Base-by-base conservation (phyloP, 2,888 invertebrate genomes). In the Dione juno region DNA sequence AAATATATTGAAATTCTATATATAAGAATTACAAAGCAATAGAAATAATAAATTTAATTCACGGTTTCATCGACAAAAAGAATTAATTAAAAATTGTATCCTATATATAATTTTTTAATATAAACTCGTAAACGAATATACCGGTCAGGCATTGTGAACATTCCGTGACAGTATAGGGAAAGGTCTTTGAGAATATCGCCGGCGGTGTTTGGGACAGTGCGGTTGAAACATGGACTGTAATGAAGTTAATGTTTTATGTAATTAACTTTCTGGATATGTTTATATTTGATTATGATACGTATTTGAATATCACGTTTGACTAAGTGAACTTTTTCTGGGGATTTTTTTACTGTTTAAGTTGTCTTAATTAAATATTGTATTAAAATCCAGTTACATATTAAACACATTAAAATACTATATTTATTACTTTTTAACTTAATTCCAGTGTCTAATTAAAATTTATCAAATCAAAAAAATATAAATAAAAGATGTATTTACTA, bases 161-260 rank as follows among this genome's bases (percentile, higher is more conserved):
- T 61, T 45, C 45, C n/a, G 28, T 43, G 28, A n/a, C 35, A 45
- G 45, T 61, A 45, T 21, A 7, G 19, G 10, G 35, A 35, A 43
- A 45, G 43, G 28, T 28, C 45, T 45, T 61, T 16, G 28, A 35
- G 61, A 16, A 35, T 10, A 61, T 16, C 61, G 61, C 61, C 45
- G n/a, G 10, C n/a, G 61, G 61, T 16, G 45, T 61, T 61, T 45
- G n/a, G 45, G 28, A 11, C 41, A 41, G 9, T 43, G 19, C 28
- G 28, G 43, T 45, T 28, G 10, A 45, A 45, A 61, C 35, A n/a
- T 45, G 28, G 28, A 61, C 45, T 9, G 45, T 45, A 45, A 61
- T 61, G 16, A 45, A 61, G 61, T 61, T 35, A 61, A 45, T 45
- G 45, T 61, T 61, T 61, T 43, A 61, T 61, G 6, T 43, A 40